phyloP scores from a whole-genome alignment of 2,113 vertebrate species.

The Rhombomys opimus region DNA sequence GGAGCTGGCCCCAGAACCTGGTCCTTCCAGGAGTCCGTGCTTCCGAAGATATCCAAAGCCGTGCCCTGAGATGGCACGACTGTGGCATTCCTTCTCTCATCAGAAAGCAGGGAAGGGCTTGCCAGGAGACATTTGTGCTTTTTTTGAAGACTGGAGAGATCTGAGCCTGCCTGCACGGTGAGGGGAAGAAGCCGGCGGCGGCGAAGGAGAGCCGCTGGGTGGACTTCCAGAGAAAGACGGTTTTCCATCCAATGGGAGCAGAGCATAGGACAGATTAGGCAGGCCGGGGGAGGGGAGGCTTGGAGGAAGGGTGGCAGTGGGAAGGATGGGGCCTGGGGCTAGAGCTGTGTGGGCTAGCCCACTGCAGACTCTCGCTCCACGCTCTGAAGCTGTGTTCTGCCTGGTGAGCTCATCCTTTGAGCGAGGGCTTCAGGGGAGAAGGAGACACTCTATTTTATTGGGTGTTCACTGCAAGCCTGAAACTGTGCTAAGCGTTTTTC shows the following conservation, averaged over 20 bases:
- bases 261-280: neutral
- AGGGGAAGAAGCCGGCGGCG: neutral
- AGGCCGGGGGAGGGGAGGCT: too few relatives aligned
- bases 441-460: neutral
- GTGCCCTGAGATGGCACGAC: neutral
- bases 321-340: neutral
- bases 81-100: neutral
- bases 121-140: neutral
- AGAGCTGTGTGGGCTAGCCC: neutral
- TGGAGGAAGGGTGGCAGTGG: neutral
- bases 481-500: neutral
- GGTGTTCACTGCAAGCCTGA: neutral
- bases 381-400: neutral
- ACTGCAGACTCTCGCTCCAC: neutral
- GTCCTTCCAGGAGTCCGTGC: neutral
- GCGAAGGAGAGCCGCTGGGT: neutral
- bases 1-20: neutral
- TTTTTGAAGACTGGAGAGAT: neutral
- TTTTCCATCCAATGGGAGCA: neutral
- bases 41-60: neutral
- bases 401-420: neutral
- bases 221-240: neutral
- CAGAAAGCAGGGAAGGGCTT: neutral
- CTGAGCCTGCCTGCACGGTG: neutral
- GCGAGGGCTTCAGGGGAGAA: neutral